Evolutionary conservation across 2,888 invertebrate species (phyloP), one percentile per base, ranked within the genome.

Genomic region (Gastrophysa polygoni): DNA sequence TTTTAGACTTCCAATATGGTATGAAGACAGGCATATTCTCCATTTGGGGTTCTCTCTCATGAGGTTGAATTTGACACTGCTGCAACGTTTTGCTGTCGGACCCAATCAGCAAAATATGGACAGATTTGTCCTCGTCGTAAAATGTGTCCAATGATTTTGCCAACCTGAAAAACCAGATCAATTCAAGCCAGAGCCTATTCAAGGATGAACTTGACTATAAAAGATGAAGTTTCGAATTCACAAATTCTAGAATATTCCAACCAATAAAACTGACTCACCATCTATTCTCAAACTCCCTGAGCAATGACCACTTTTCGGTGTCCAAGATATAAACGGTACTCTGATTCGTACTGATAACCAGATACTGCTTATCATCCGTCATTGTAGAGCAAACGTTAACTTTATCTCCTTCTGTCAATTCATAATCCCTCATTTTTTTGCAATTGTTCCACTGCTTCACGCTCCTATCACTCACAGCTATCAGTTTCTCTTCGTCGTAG

Each of bases 311-410:
- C 32, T 66, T 57, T 24, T 64, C 72, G 17, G 79, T 70, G 62
- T 82, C 74, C 77, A 80, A 82, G 58, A 84, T 79, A 46, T 76
- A 78, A 24, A 84, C 77, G n/a, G 75, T 78, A 48, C 81, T 78
- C 59, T 78, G 77, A 3, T 80, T 79, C 50, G 83, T 81, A 14
- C 79, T 82, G 46, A 80, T 74, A 43, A 84, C 78, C 52, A 84
- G 72, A 69, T 81, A 83, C 44, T 76, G 72, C 1, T 81, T 80
- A 68, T 84, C 83, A 38, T 80, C 52, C 5, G 71, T 70, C n/a
- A 70, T 32, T 11, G 68, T 66, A 1, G 68, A 64, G 24, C 68
- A 70, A 32, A 68, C 51, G 44, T 66, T 62, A 3, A 56, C 51
- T 16, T 61, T 57, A 16, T 38, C 49, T 7, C 32, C 28, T 7